Conservation (phyloP, 2,888 invertebrate genomes). For the Melolontha melolontha region DNA sequence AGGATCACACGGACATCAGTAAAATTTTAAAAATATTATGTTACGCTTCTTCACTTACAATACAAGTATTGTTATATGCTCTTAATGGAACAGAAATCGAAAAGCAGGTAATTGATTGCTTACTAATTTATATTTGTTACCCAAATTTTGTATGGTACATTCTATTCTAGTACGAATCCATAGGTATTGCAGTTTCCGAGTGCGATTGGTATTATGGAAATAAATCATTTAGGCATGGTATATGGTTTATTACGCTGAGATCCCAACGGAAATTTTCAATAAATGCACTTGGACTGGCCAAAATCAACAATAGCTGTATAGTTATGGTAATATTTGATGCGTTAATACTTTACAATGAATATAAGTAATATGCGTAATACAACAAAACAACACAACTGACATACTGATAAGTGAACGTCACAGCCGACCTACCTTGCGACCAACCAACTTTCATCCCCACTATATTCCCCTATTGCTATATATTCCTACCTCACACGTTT, state of each 20-base stretch:
- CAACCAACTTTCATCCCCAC: too few relatives aligned
- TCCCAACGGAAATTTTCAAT: constrained; percentile 40
- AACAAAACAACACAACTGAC: too few relatives aligned
- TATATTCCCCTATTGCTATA: too few relatives aligned
- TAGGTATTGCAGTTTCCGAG: constrained; percentile 41
- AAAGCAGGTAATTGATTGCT: constrained; percentile 20
- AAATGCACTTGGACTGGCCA: constrained; percentile 39
- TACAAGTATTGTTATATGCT: constrained; percentile 34
- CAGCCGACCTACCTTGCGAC: too few relatives aligned
- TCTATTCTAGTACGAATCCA: constrained; percentile 39
- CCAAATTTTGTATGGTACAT: not conserved
- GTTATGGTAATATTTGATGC: constrained; percentile 36
- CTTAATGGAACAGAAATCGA: constrained; percentile 39
- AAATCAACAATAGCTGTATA: constrained; percentile 43
- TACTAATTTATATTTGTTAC: not conserved
- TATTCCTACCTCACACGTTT: too few relatives aligned
- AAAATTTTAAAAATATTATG: constrained; percentile 35
- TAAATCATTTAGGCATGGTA: constrained; percentile 30
- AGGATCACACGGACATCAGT: constrained; percentile 36
- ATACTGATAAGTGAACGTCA: too few relatives aligned
- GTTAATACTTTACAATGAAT: not conserved
- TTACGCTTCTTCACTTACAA: constrained; percentile 26
- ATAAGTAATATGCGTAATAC: too few relatives aligned
- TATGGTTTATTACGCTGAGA: constrained; percentile 40
- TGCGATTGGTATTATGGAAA: constrained; percentile 45